A percentile compares a stretch with the other conserved stretches of the same genome.
phyloP scores from a whole-genome alignment of 1,140 invertebrate species.

The Patella vulgata region DNA sequence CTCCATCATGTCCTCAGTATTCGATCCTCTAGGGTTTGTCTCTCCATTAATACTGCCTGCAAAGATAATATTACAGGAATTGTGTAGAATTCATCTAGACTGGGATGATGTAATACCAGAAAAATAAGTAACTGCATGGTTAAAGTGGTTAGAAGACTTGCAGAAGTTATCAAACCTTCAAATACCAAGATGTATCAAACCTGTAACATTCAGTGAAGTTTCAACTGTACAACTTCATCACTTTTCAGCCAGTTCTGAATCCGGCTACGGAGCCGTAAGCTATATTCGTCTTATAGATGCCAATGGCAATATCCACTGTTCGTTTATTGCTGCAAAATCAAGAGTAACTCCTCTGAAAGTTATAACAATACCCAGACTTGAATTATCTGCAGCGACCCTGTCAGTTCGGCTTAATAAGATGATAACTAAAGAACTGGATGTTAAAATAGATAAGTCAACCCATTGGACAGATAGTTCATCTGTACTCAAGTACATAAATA shows the following conservation, averaged over 20 bases:
- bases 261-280: slow-evolving; percentile 12
- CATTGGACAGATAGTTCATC: slow-evolving; percentile 32
- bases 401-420: slow-evolving; percentile 31
- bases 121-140: slow-evolving; percentile 12
- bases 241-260: slow-evolving; percentile 3
- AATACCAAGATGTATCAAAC: slow-evolving; percentile 21
- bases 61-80: too few species aligned
- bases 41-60: slow-evolving; percentile 12
- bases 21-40: slow-evolving; percentile 29
- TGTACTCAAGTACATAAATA: slow-evolving; percentile 23
- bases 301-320: slow-evolving; percentile 3
- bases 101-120: too few species aligned
- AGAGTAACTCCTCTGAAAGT: slow-evolving; percentile 28
- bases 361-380: slow-evolving; percentile 66
- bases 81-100: too few species aligned
- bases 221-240: slow-evolving; percentile 10
- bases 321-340: slow-evolving; percentile 54
- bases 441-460: neutral
- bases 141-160: slow-evolving; percentile 17
- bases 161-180: neutral
- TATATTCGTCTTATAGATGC: slow-evolving; percentile 16
- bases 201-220: slow-evolving; percentile 6
- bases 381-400: slow-evolving; percentile 65
- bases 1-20: slow-evolving; percentile 19
- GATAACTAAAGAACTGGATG: slow-evolving; percentile 18